A percentile compares a stretch with the other conserved stretches of the same genome.
Evolutionary conservation across 2,888 invertebrate species (phyloP).

Genomic region (Meandrusa payeni): DNA sequence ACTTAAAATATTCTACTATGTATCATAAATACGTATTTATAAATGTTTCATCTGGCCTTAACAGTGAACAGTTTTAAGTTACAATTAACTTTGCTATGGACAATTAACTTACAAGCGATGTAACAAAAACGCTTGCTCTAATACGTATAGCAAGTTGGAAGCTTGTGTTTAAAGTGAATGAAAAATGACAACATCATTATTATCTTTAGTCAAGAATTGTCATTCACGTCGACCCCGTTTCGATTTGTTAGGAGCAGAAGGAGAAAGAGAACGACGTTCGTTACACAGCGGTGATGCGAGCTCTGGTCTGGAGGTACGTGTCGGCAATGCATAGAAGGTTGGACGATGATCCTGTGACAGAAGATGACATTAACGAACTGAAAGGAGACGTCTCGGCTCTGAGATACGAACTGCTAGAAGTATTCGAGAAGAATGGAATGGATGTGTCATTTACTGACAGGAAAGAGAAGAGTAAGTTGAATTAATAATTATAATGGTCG

Average conservation of each 20-base stretch:
- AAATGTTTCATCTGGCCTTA: no score
- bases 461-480: conserved; percentile 85
- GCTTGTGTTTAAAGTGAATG: no score
- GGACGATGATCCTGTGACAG: conserved; percentile 93
- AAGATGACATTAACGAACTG: conserved; percentile 95
- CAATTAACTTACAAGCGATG: no score
- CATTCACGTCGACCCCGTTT: no score
- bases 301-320: conserved; percentile 95
- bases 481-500: not conserved
- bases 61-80: no score
- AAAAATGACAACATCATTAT: no score
- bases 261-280: conserved; percentile 85
- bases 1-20: no score
- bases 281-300: conserved; percentile 92
- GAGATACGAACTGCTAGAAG: conserved; percentile 94
- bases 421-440: conserved; percentile 93
- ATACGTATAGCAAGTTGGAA: no score
- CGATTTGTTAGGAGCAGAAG: conserved; percentile 80
- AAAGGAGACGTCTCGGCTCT: conserved; percentile 96
- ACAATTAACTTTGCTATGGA: no score
- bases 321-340: conserved; percentile 91
- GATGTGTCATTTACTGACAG: conserved; percentile 87
- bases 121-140: no score
- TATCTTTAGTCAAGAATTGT: no score
- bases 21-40: no score